phyloP scores from a whole-genome alignment of 2,888 invertebrate genomes.

The Dynastes maya region DNA sequence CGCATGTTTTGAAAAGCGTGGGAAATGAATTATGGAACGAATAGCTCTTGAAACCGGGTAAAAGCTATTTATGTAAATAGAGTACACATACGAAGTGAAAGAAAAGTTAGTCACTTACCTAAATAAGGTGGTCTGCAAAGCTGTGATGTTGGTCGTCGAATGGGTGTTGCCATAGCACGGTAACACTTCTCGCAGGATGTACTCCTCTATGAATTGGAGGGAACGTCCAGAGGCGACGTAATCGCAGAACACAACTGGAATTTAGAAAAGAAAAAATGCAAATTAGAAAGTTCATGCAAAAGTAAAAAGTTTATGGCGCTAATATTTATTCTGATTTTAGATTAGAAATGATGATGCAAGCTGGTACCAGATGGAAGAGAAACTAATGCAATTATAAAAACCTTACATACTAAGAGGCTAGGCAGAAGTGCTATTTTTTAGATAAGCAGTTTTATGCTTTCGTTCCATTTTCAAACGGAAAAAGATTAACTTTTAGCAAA shows the following conservation, averaged over 20 bases:
- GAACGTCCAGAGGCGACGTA: constrained; percentile 90
- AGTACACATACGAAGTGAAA: background rate
- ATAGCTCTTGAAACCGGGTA: background rate
- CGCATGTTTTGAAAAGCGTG: constrained; percentile 4
- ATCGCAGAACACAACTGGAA: constrained; percentile 89
- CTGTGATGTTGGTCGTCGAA: constrained; percentile 87
- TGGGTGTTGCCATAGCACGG: constrained; percentile 88
- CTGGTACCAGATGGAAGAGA: no score
- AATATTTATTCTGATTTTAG: no score
- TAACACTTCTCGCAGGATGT: constrained; percentile 83
- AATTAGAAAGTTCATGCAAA: constrained; percentile 39
- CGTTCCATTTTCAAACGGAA: no score
- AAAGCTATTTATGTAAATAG: background rate
- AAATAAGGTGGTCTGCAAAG: constrained; percentile 89
- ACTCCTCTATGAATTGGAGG: constrained; percentile 89
- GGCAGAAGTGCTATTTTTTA: no score
- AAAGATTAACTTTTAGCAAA: no score
- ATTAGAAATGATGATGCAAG: no score
- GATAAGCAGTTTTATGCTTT: no score
- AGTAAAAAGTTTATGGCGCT: no score
- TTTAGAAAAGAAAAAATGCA: constrained; percentile 52
- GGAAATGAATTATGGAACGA: constrained; percentile 11
- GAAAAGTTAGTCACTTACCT: constrained; percentile 73
- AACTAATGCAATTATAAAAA: no score
- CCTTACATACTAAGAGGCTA: no score